Percentiles rank a stretch among this genome's conserved stretches.
These are phyloP conservation scores for Sicus ferrugineus DNA, from an alignment of 2,888 invertebrate genomes.

Conservation along the genomic window DNA sequence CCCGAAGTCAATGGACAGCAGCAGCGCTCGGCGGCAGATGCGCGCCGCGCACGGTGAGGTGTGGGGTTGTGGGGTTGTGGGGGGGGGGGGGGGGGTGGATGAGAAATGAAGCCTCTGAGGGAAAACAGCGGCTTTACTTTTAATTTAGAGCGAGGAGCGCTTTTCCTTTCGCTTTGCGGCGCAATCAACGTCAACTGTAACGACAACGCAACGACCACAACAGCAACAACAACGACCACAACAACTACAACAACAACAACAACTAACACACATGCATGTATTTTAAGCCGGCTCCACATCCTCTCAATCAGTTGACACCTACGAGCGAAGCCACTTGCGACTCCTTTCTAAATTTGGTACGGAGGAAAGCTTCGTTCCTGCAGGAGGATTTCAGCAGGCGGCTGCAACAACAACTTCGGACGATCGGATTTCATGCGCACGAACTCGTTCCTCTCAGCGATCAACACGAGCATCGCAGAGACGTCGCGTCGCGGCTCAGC, in stretches of 20 bases:
- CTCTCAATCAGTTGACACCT: too few species aligned
- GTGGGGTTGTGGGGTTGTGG: neutral
- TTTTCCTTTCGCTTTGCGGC: constrained; percentile 30
- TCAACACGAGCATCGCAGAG: too few species aligned
- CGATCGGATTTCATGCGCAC: neutral
- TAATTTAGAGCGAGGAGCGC: constrained; percentile 13
- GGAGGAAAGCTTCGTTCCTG: too few species aligned
- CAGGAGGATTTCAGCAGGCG: too few species aligned
- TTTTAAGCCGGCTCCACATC: neutral
- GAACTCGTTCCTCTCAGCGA: neutral
- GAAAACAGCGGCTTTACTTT: constrained; percentile 7
- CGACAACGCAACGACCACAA: neutral
- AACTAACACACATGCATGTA: neutral
- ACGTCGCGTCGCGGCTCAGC: too few species aligned
- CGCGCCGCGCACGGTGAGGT: too few species aligned
- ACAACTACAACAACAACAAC: neutral
- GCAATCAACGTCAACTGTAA: constrained; percentile 7
- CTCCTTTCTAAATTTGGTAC: neutral
- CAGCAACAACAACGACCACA: neutral
- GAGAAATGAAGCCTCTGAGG: neutral
- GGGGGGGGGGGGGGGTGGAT: constrained; percentile 14
- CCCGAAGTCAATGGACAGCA: constrained; percentile 26
- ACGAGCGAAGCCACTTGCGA: neutral
- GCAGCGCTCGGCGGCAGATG: neutral
- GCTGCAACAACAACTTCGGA: neutral